Percentiles rank a stretch among this genome's conserved stretches.
phyloP scores from a whole-genome alignment of 2,888 invertebrate genomes.

The Hemaris fuciformis region DNA sequence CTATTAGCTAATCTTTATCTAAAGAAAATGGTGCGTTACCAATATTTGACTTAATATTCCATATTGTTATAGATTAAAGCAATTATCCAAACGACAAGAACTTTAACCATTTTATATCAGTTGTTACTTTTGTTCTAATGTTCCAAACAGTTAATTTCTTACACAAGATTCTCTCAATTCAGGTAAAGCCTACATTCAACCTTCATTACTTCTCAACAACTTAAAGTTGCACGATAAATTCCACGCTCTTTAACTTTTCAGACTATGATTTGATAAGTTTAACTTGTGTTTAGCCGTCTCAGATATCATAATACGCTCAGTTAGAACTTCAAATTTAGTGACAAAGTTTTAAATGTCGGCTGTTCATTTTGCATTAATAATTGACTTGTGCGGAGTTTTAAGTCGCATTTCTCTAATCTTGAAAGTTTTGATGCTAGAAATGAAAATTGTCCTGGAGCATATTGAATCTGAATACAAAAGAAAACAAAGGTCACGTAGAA shows the following conservation, averaged over 20 bases:
- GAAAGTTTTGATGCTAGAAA: not conserved
- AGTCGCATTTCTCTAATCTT: not conserved
- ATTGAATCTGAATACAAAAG: not conserved
- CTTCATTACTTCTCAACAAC: constrained; percentile 1
- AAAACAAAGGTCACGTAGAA: not conserved
- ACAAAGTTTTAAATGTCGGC: not conserved
- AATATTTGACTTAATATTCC: not conserved
- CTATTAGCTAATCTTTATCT: no score
- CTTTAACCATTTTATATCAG: not conserved
- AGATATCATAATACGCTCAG: not conserved
- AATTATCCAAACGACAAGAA: not conserved
- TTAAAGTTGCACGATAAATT: constrained; percentile 1
- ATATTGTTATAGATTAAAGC: not conserved
- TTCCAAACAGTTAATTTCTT: not conserved
- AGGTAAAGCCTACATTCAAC: not conserved
- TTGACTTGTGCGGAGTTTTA: not conserved
- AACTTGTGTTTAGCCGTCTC: not conserved
- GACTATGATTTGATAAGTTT: constrained; percentile 6
- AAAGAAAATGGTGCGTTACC: no score
- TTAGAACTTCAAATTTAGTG: not conserved
- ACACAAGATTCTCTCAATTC: not conserved
- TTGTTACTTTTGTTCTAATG: not conserved
- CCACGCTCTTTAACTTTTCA: not conserved
- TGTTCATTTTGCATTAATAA: not conserved
- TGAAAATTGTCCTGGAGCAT: not conserved